Base-by-base conservation (phyloP, 2,888 invertebrate species). In the Zhuqinia jingwanae region DNA sequence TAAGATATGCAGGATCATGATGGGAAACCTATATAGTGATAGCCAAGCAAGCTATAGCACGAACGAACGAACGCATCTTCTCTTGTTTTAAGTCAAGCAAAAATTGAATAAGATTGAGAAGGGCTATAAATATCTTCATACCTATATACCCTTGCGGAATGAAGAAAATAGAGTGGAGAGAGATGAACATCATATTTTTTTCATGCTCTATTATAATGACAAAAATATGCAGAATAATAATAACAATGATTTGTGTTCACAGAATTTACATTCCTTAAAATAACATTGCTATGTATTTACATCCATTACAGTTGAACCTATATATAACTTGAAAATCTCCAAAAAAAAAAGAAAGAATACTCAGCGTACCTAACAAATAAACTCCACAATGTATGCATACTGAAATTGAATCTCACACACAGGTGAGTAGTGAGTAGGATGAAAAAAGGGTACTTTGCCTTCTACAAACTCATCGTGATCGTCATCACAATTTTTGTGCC, bases 1-100 rank as follows among this genome's bases (percentile, higher is more conserved):
- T 75, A 8, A 36, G 20, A 58, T 75, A 63, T 75, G 75, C 63
- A 63, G 5, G 27, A 73, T 70, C 50, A 82, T 82, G 82, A 73
- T 60, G 60, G 82, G 75, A 75, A 75, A n/a, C n/a, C 56, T 17
- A n/a, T 56, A 60, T 22, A 77, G 30, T 75, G 53, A 75, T 45
- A 77, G 60, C 8, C 22, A 77, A 77, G 30, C 2, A 58, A 30
- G 17, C 65, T 15, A 11, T 10, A 11, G 36, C 36, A 36, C 5
- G 36, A 3, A 36, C 3, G 8, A 36, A n/a, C n/a, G n/a, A n/a
- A n/a, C n/a, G n/a, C 75, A 50, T 53, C 76, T 58, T 60, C 45
- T 58, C 60, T 77, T 77, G 77, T 60, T 77, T 60, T 22, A 56
- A 20, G 36, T 53, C 20, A 20, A 56, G 53, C 11, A 20, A 53